Evolutionary conservation across 2,888 invertebrate genomes (phyloP).

Genomic region (Formica aserva): DNA sequence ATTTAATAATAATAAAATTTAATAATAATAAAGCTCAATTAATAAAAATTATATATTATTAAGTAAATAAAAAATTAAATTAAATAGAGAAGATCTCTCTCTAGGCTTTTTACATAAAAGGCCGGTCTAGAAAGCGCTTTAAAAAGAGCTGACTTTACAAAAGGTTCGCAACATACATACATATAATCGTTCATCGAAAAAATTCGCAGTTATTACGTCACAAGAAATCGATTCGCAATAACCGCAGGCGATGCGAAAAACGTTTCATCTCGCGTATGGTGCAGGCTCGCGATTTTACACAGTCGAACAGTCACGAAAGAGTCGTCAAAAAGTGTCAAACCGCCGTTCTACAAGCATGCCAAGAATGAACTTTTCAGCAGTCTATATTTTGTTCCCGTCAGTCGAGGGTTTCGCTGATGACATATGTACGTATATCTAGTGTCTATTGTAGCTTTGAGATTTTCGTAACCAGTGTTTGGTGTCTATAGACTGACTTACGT

Average conservation of each 20-base stretch:
- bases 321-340: constrained; percentile 72
- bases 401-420: constrained; percentile 67
- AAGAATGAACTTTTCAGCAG: constrained; percentile 71
- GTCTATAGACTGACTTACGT: constrained; percentile 65
- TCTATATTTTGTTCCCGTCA: constrained; percentile 74
- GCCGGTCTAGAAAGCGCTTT: neutral
- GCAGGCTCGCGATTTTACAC: constrained; percentile 32
- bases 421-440: constrained; percentile 68
- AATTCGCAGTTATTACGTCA: neutral
- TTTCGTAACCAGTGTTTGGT: constrained; percentile 62
- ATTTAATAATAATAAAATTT: too few relatives aligned
- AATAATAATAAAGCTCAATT: neutral
- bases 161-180: neutral
- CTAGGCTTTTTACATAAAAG: neutral
- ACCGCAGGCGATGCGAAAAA: constrained; percentile 30
- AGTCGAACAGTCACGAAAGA: constrained; percentile 37
- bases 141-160: neutral
- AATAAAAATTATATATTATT: neutral
- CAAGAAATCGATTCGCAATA: constrained; percentile 32
- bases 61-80: neutral
- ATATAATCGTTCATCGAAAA: neutral
- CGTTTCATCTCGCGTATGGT: constrained; percentile 11
- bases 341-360: constrained; percentile 63
- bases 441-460: constrained; percentile 53
- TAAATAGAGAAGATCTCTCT: neutral